A percentile compares a stretch with the other conserved stretches of the same genome.
Evolutionary conservation across 2,888 invertebrate genomes (phyloP).

Genomic region (Phengaris alcon): DNA sequence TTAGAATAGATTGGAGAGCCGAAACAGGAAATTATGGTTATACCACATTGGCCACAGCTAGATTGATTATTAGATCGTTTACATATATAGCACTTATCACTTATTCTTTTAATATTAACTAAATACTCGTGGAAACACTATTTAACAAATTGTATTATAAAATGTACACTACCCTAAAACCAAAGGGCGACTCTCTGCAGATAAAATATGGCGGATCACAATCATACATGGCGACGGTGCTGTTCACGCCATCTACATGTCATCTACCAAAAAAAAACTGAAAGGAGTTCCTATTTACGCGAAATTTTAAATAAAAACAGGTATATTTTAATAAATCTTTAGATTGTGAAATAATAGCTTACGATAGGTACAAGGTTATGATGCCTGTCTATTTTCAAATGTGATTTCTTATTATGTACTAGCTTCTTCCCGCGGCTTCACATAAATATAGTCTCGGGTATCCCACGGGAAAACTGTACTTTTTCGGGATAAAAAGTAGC

Average conservation of each 20-base stretch:
- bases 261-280: slow-evolving; percentile 49
- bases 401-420: too few species aligned
- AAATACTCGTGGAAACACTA: slow-evolving; percentile 69
- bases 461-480: too few species aligned
- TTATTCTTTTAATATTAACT: slow-evolving; percentile 58
- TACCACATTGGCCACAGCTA: slow-evolving; percentile 59
- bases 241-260: slow-evolving; percentile 58
- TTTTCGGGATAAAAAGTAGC: too few species aligned
- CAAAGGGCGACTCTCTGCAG: slow-evolving; percentile 68
- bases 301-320: background rate
- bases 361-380: too few species aligned
- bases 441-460: too few species aligned
- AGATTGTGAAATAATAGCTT: too few species aligned
- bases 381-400: too few species aligned
- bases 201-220: slow-evolving; percentile 74
- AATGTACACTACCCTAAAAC: slow-evolving; percentile 63
- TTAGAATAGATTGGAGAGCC: slow-evolving; percentile 79
- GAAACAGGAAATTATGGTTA: slow-evolving; percentile 66
- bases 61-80: slow-evolving; percentile 48
- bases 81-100: slow-evolving; percentile 63
- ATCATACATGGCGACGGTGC: slow-evolving; percentile 65
- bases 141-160: slow-evolving; percentile 60
- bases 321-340: too few species aligned
- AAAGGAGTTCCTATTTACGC: background rate
- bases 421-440: too few species aligned